These are phyloP conservation scores for Cartodere bifasciata DNA, from an alignment of 2,888 invertebrate species.

Conservation along the genomic window DNA sequence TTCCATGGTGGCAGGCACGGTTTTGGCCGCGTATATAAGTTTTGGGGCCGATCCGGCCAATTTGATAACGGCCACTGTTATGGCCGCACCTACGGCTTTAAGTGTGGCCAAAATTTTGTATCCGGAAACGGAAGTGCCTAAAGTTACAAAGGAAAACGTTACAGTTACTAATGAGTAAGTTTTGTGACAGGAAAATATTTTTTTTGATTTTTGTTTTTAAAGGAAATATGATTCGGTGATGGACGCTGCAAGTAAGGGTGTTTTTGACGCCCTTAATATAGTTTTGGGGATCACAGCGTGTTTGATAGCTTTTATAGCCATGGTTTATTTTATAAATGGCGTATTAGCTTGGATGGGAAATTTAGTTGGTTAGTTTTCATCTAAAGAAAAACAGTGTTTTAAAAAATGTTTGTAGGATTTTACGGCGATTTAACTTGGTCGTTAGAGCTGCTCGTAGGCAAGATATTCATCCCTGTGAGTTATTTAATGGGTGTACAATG, in stretches of 20 bases:
- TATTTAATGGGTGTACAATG: constrained; percentile 76
- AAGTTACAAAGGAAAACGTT: constrained; percentile 65
- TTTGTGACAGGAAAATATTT: neutral
- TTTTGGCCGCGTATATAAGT: constrained; percentile 82
- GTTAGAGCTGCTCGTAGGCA: constrained; percentile 69
- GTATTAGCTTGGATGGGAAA: constrained; percentile 69
- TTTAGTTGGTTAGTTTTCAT: constrained; percentile 49
- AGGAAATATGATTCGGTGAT: constrained; percentile 74
- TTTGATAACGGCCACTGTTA: constrained; percentile 83
- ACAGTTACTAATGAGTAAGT: constrained; percentile 53
- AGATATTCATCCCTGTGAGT: constrained; percentile 81
- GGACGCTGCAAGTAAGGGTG: constrained; percentile 87
- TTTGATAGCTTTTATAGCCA: constrained; percentile 81
- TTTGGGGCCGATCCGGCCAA: constrained; percentile 83
- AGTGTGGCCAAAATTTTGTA: constrained; percentile 82
- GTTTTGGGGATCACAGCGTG: constrained; percentile 83
- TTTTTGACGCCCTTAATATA: constrained; percentile 64
- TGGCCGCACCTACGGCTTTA: constrained; percentile 91
- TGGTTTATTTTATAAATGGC: constrained; percentile 74
- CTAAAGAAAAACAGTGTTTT: neutral
- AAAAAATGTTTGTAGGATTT: neutral
- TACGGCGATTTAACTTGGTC: constrained; percentile 39
- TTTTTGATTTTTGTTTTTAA: constrained; percentile 17
- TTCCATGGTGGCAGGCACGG: constrained; percentile 86
- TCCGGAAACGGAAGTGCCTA: constrained; percentile 78